These are phyloP conservation scores for Aphelocoma coerulescens DNA, from an alignment of 2,113 vertebrate genomes.

Conservation along the genomic window DNA sequence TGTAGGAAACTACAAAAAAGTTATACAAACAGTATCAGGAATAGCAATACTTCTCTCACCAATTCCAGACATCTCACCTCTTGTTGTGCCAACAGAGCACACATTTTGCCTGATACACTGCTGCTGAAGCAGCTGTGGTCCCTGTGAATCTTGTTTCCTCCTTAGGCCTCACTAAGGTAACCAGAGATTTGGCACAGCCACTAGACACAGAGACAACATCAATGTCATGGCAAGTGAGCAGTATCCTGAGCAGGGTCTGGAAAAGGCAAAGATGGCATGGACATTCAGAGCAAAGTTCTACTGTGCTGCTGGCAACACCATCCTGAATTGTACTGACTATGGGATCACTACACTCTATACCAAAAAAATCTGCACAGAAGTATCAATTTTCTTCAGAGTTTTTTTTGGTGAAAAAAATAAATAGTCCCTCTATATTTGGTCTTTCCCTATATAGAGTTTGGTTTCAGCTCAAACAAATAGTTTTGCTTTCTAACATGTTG, in stretches of 20 bases:
- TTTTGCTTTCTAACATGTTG: background rate
- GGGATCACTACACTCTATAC: background rate
- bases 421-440: background rate
- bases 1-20: background rate
- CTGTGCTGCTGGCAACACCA: background rate
- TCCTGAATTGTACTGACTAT: background rate
- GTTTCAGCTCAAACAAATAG: background rate
- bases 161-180: background rate
- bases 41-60: background rate
- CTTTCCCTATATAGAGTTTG: background rate
- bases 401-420: background rate
- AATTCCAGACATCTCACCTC: background rate
- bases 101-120: background rate
- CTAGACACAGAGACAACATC: background rate
- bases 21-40: background rate
- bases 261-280: background rate
- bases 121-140: background rate
- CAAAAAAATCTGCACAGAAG: background rate
- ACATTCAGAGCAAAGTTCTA: background rate
- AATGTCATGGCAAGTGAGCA: fast-evolving
- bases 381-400: background rate
- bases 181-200: background rate
- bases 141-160: background rate
- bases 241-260: background rate
- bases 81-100: background rate